Evolutionary conservation across 2,113 vertebrate genomes (phyloP).

Genomic region (Amblyopsis rosae): DNA sequence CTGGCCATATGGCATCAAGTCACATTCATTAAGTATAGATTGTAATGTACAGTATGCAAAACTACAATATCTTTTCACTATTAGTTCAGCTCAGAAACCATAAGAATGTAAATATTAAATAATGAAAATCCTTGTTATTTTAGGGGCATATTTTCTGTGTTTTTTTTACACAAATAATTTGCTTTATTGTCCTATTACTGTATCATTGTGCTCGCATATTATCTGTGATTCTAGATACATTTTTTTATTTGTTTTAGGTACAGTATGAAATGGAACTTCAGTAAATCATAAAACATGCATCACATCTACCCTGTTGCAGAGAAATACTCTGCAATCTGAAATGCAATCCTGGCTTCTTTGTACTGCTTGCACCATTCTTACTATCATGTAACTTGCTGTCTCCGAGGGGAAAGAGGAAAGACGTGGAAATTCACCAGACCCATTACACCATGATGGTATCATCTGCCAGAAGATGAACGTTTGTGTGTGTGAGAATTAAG

Average conservation of each 20-base stretch:
- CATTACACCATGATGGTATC: conserved; percentile 27
- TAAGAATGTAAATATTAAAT: too few relatives aligned
- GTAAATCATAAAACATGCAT: background rate
- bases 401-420: conserved; percentile 22
- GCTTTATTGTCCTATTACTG: too few relatives aligned
- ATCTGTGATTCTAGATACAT: background rate
- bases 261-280: background rate
- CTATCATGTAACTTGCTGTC: conserved; percentile 22
- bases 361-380: background rate
- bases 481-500: conserved; percentile 21
- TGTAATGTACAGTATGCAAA: too few relatives aligned
- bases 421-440: background rate
- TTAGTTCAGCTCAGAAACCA: too few relatives aligned
- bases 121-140: too few relatives aligned
- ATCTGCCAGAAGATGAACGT: conserved; percentile 42
- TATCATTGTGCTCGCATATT: too few relatives aligned
- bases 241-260: background rate
- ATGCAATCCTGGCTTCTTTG: background rate
- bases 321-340: conserved; percentile 9
- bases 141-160: too few relatives aligned
- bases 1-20: too few relatives aligned
- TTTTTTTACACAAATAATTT: too few relatives aligned
- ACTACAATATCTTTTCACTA: too few relatives aligned
- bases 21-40: too few relatives aligned
- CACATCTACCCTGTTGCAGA: background rate